phyloP scores from a whole-genome alignment of 2,113 vertebrate species.

The Ictalurus punctatus region DNA sequence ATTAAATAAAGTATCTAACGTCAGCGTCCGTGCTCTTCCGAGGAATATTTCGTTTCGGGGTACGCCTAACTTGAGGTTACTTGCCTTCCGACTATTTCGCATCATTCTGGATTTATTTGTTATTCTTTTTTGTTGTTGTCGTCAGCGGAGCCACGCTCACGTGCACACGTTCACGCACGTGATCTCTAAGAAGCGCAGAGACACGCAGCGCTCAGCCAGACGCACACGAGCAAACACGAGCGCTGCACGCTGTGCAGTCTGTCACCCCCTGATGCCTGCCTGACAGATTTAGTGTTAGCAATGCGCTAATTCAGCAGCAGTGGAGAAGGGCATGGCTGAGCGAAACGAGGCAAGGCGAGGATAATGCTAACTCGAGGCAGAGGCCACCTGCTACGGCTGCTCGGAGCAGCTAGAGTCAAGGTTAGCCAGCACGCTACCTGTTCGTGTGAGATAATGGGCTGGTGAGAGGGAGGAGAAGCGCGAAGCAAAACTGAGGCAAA shows the following conservation, averaged over 20 bases:
- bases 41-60: not conserved
- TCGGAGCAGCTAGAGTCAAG: conserved; percentile 1
- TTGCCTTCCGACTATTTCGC: not conserved
- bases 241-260: conserved; percentile 32
- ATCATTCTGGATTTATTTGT: not conserved
- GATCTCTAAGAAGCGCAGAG: not conserved
- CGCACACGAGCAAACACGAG: conserved; percentile 23
- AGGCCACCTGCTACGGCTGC: conserved; percentile 41
- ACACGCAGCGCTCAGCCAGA: conserved; percentile 1
- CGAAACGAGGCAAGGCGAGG: not conserved
- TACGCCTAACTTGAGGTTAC: not conserved
- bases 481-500: conserved; percentile 58
- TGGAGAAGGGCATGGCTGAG: conserved; percentile 2
- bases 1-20: not conserved
- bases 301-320: conserved; percentile 31
- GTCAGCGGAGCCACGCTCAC: not conserved
- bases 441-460: conserved; percentile 67
- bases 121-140: not conserved
- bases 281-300: conserved; percentile 35
- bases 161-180: not conserved
- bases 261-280: conserved; percentile 30
- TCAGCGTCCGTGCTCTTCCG: not conserved
- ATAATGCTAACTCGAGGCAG: conserved; percentile 24
- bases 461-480: conserved; percentile 46
- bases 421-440: conserved; percentile 42